Evolutionary conservation across 1,140 invertebrate species (phyloP).

Genomic region (Solenopsis fugax): DNA sequence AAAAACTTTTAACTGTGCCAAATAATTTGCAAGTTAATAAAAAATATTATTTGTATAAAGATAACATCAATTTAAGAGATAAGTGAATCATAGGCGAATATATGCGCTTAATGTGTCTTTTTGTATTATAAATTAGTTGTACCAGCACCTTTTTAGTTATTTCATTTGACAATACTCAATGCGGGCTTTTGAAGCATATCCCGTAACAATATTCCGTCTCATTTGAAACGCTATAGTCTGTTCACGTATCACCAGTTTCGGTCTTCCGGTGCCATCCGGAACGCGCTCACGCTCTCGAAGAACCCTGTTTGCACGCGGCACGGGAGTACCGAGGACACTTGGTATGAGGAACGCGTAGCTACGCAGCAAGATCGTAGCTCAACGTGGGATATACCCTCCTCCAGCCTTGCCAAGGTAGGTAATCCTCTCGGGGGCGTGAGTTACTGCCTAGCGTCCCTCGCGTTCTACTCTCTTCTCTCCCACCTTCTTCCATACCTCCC

Average conservation of each 20-base stretch:
- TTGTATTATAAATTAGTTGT: not conserved
- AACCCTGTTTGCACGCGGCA: conserved; percentile 78
- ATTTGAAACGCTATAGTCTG: conserved; percentile 45
- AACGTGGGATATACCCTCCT: conserved; percentile 83
- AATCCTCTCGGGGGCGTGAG: conserved; percentile 87
- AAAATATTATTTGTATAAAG: not conserved
- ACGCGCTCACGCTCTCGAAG: conserved; percentile 71
- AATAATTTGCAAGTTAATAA: not conserved
- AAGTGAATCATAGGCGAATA: too few species aligned
- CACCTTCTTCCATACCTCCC: conserved; percentile 60
- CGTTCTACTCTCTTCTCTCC: conserved; percentile 74
- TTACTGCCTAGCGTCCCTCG: conserved; percentile 84
- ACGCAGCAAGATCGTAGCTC: conserved; percentile 87
- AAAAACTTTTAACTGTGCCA: not conserved
- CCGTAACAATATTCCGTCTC: conserved; percentile 43
- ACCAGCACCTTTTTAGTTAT: not conserved
- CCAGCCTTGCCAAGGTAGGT: conserved; percentile 84
- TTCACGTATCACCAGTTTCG: conserved; percentile 71
- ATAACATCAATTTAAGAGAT: not conserved
- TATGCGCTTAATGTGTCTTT: not conserved
- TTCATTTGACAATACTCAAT: not conserved
- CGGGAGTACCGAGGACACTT: conserved; percentile 83
- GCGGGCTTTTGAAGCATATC: not conserved
- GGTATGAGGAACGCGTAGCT: conserved; percentile 87
- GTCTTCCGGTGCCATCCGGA: conserved; percentile 70